Percentiles rank a stretch among this genome's conserved stretches.
phyloP scores from a whole-genome alignment of 2,888 invertebrate species.

The Himalopsyche anomala region DNA sequence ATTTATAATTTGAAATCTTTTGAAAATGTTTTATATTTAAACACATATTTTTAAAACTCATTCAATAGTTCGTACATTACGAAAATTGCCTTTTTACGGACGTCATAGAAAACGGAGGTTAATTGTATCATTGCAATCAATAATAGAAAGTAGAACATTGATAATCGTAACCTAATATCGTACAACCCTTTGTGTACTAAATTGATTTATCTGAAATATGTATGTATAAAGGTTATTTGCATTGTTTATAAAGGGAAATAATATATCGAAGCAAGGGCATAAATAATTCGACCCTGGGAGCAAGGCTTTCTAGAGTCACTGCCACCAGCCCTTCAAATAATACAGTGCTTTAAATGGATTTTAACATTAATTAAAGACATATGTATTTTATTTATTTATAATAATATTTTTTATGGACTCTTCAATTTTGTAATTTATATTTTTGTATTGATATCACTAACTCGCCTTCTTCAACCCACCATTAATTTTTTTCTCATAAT shows the following conservation, averaged over 20 bases:
- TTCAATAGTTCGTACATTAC: too few relatives aligned
- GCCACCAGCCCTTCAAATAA: constrained; percentile 11
- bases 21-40: too few relatives aligned
- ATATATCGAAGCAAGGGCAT: background rate
- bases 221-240: background rate
- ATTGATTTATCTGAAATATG: background rate
- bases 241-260: constrained; percentile 16
- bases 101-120: background rate
- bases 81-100: background rate
- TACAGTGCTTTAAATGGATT: background rate
- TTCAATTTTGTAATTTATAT: too few relatives aligned
- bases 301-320: constrained; percentile 2
- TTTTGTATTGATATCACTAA: too few relatives aligned
- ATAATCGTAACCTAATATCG: constrained; percentile 12
- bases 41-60: too few relatives aligned
- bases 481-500: too few relatives aligned
- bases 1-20: too few relatives aligned
- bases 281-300: constrained; percentile 12
- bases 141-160: background rate
- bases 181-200: background rate
- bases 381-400: too few relatives aligned
- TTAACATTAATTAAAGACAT: background rate
- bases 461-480: too few relatives aligned
- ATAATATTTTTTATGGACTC: too few relatives aligned
- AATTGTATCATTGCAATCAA: background rate